phyloP scores from a whole-genome alignment of 2,113 vertebrate species.

The Carassius gibelio region DNA sequence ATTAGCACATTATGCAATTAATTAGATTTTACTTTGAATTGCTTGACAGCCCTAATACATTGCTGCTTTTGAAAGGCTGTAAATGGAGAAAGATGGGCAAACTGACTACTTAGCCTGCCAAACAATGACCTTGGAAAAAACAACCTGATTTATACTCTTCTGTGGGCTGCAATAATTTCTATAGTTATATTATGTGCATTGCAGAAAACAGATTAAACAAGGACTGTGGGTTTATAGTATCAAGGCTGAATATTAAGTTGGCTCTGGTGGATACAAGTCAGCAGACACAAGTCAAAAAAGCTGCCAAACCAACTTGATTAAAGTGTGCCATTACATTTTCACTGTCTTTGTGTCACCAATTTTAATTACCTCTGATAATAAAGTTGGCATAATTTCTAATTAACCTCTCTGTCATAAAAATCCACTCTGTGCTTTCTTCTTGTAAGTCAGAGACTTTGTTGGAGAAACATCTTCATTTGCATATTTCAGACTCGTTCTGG shows the following conservation, averaged over 20 bases:
- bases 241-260: slow-evolving; percentile 32
- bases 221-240: neutral
- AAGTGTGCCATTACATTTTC: slow-evolving; percentile 57
- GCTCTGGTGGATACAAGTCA: neutral
- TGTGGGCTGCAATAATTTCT: neutral
- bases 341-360: slow-evolving; percentile 46
- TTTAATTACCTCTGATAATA: slow-evolving; percentile 68
- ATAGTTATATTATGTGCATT: neutral
- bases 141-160: neutral
- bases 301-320: slow-evolving; percentile 40
- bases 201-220: neutral
- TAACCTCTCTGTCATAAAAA: slow-evolving; percentile 30
- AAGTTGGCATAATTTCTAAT: slow-evolving; percentile 50
- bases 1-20: too few species aligned
- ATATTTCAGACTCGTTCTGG: slow-evolving; percentile 4
- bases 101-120: neutral
- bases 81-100: neutral
- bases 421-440: neutral
- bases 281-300: slow-evolving; percentile 6
- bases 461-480: slow-evolving; percentile 34
- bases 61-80: neutral
- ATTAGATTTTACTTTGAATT: too few species aligned
- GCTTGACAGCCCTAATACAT: neutral
- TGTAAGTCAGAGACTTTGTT: slow-evolving; percentile 34
- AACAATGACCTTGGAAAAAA: neutral